Evolutionary conservation across 2,888 invertebrate species (phyloP).

Genomic region (Lithophane semibrunnea): DNA sequence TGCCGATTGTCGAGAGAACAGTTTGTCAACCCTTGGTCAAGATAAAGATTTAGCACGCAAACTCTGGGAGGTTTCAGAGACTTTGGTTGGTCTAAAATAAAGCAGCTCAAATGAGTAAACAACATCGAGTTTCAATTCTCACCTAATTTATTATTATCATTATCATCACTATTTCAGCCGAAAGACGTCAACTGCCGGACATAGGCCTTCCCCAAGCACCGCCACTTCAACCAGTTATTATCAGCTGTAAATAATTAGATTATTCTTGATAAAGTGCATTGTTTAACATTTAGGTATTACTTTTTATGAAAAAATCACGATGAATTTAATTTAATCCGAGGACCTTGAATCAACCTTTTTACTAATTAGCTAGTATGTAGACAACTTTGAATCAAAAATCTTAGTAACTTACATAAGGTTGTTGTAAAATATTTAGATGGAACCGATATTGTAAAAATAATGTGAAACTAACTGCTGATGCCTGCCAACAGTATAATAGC

Average conservation of each 20-base stretch:
- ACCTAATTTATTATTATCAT: background rate
- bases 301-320: background rate
- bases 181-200: too few species aligned
- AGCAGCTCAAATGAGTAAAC: slow-evolving; percentile 2
- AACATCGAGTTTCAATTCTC: slow-evolving; percentile 21
- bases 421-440: background rate
- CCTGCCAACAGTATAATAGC: slow-evolving; percentile 16
- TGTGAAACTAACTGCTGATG: background rate
- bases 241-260: background rate
- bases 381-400: background rate
- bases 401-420: background rate
- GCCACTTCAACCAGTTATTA: background rate
- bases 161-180: too few species aligned
- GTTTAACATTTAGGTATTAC: background rate
- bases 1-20: slow-evolving; percentile 87
- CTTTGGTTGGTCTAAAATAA: slow-evolving; percentile 36
- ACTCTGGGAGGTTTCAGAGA: slow-evolving; percentile 91
- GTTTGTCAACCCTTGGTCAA: slow-evolving; percentile 81
- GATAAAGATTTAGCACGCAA: slow-evolving; percentile 89
- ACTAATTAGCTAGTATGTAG: background rate
- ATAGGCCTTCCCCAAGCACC: too few species aligned
- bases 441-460: background rate
- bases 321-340: background rate
- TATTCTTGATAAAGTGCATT: too few species aligned
- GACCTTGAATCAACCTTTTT: background rate